phyloP scores from a whole-genome alignment of 2,888 invertebrate genomes.

The Drosophila rubida region DNA sequence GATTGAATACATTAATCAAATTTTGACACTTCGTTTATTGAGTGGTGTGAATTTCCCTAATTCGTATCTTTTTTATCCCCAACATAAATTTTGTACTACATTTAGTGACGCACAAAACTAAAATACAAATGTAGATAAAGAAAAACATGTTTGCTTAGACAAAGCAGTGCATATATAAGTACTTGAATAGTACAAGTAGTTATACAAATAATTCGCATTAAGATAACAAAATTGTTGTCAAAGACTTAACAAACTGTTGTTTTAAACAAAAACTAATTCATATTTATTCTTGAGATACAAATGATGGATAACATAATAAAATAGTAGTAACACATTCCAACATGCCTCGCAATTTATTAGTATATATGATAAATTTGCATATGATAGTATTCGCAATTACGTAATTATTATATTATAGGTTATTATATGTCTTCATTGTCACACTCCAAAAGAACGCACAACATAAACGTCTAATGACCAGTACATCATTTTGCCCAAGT shows the following conservation, averaged over 20 bases:
- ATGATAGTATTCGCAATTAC: no score
- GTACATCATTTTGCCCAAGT: background rate
- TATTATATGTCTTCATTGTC: conserved; percentile 12
- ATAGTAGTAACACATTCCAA: conserved; percentile 31
- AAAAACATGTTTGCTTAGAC: background rate
- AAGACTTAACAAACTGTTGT: conserved; percentile 54
- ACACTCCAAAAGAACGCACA: background rate
- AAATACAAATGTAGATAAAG: background rate
- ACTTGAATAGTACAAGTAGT: background rate
- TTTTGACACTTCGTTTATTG: no score
- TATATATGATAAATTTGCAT: conserved; percentile 1
- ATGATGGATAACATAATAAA: background rate
- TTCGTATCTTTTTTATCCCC: background rate
- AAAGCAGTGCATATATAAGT: background rate
- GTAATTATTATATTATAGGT: background rate
- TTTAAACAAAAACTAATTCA: conserved; percentile 38
- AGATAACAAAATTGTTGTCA: conserved; percentile 42
- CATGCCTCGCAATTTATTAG: conserved; percentile 63
- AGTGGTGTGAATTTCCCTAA: background rate
- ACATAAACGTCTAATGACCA: background rate
- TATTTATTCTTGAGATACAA: conserved; percentile 4
- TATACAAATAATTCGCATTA: background rate
- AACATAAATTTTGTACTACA: background rate
- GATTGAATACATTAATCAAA: background rate
- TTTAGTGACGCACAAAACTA: background rate